Evolutionary conservation across 2,797 vertebrate species (phyloP).

Genomic region (Hippopotamyrus pictus): DNA sequence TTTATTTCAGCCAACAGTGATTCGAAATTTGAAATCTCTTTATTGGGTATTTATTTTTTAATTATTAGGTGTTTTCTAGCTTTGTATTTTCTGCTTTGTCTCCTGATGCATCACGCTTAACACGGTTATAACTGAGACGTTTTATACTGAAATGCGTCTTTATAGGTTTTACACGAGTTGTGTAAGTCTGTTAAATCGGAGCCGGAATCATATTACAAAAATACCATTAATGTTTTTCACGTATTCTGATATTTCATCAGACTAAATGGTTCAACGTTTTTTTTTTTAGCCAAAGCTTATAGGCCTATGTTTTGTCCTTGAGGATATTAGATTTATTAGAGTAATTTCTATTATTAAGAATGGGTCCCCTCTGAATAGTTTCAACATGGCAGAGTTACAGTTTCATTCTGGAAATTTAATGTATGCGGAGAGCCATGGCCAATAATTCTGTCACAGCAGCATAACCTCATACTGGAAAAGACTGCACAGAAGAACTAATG

Average conservation of each 20-base stretch:
- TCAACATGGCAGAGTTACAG: background rate
- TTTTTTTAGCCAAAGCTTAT: background rate
- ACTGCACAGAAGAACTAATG: background rate
- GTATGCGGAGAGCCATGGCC: background rate
- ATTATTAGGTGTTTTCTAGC: background rate
- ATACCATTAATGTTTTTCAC: background rate
- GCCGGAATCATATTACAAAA: background rate
- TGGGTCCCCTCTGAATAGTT: background rate
- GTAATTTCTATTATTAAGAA: slow-evolving; percentile 3
- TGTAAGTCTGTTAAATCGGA: background rate
- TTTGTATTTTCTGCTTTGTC: background rate
- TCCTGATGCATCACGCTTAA: background rate
- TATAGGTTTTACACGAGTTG: background rate
- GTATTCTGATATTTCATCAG: background rate
- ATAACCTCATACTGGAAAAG: background rate
- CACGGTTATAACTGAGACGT: background rate
- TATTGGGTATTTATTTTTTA: background rate
- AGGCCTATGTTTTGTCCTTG: background rate
- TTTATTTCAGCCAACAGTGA: background rate
- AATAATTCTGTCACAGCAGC: background rate
- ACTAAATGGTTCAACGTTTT: background rate
- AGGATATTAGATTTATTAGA: slow-evolving; percentile 2
- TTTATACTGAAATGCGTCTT: background rate
- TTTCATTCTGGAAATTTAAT: background rate
- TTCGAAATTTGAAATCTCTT: background rate